A percentile compares a stretch with the other conserved stretches of the same genome.
Evolutionary conservation across 2,888 invertebrate genomes (phyloP).

Genomic region (Leptinotarsa haldemani): DNA sequence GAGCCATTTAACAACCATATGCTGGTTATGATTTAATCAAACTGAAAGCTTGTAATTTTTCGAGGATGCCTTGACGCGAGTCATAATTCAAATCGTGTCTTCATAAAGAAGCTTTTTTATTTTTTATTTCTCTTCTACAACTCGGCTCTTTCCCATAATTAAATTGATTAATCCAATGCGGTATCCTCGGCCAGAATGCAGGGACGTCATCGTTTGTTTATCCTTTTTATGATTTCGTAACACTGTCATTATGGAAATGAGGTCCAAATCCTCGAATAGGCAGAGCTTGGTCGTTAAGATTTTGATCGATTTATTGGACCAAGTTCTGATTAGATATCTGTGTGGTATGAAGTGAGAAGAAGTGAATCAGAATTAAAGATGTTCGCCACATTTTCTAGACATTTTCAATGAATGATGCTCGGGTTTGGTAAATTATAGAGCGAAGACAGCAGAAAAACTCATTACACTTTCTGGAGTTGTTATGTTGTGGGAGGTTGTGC

Average conservation of each 20-base stretch:
- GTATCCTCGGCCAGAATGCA: neutral
- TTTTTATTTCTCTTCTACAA: slow-evolving; percentile 16
- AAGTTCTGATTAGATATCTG: neutral
- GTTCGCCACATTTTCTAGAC: too few species aligned
- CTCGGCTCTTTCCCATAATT: slow-evolving; percentile 22
- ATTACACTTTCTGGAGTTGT: too few species aligned
- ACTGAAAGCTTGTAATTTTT: slow-evolving; percentile 25
- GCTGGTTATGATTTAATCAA: slow-evolving; percentile 31
- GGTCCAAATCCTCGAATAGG: neutral
- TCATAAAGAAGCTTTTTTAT: slow-evolving; percentile 17
- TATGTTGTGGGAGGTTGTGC: too few species aligned
- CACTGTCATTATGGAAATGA: slow-evolving; percentile 17
- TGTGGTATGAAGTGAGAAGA: neutral
- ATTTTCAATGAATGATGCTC: too few species aligned
- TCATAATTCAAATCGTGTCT: slow-evolving; percentile 14
- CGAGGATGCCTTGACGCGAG: slow-evolving; percentile 18
- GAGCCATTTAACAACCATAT: neutral
- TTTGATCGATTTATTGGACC: neutral
- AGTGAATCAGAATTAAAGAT: neutral
- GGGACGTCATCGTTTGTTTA: slow-evolving; percentile 7
- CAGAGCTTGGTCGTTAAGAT: neutral
- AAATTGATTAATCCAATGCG: slow-evolving; percentile 22
- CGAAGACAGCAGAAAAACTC: too few species aligned
- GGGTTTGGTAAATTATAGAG: too few species aligned
- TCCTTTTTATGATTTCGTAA: slow-evolving; percentile 13